These are phyloP conservation scores for Dermatemys mawii DNA, from an alignment of 2,113 vertebrate genomes.

Conservation along the genomic window DNA sequence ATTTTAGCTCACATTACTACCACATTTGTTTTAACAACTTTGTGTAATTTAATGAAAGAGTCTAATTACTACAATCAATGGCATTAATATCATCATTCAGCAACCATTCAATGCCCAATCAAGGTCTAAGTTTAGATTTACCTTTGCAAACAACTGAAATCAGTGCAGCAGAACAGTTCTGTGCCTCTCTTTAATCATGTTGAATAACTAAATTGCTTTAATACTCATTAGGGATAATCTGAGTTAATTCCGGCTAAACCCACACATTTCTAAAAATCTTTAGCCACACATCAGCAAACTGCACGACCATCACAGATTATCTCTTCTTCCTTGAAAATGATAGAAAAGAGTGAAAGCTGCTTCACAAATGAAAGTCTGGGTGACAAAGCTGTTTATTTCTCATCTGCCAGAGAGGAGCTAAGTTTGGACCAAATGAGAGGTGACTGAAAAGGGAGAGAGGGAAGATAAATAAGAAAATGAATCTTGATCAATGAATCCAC, in stretches of 20 bases:
- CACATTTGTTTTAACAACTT: not conserved
- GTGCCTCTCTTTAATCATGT: not conserved
- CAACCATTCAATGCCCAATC: not conserved
- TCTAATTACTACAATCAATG: rapidly evolving
- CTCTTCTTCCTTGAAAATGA: not conserved
- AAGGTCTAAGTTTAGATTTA: rapidly evolving
- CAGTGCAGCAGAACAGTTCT: rapidly evolving
- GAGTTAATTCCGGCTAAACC: not conserved
- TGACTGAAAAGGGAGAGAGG: not conserved
- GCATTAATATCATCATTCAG: not conserved
- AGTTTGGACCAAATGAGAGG: not conserved
- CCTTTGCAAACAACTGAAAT: not conserved
- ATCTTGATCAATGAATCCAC: rapidly evolving
- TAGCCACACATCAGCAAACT: rapidly evolving
- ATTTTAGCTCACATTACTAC: not conserved
- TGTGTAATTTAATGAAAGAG: rapidly evolving
- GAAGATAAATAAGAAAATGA: not conserved
- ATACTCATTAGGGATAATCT: not conserved
- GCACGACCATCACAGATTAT: rapidly evolving
- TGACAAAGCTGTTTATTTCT: not conserved
- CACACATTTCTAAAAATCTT: not conserved
- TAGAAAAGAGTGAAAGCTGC: not conserved
- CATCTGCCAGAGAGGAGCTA: rapidly evolving
- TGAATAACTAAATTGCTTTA: rapidly evolving
- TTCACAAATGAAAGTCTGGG: rapidly evolving